Evolutionary conservation across 2,797 vertebrate genomes (phyloP).

Genomic region (Orestias chungarensis): DNA sequence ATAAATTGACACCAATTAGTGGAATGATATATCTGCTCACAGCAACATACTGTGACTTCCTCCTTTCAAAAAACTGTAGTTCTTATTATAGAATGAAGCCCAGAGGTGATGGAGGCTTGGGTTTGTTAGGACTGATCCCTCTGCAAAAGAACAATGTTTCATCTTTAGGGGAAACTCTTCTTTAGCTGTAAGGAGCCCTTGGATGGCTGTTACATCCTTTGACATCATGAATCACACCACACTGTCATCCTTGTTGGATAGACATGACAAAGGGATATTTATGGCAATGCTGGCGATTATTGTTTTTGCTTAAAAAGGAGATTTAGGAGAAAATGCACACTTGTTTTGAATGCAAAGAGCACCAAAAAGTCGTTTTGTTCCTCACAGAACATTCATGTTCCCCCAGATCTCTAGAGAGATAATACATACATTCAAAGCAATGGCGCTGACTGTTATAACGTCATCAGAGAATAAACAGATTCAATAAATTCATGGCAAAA

Average conservation of each 20-base stretch:
- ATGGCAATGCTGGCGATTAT: slow-evolving; percentile 25
- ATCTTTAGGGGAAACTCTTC: slow-evolving; percentile 52
- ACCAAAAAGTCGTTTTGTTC: slow-evolving; percentile 32
- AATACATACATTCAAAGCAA: slow-evolving; percentile 74
- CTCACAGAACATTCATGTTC: slow-evolving; percentile 42
- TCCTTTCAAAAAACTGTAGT: slow-evolving; percentile 45
- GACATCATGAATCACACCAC: slow-evolving; percentile 65
- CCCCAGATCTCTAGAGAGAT: slow-evolving; percentile 46
- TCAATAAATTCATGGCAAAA: slow-evolving; percentile 79
- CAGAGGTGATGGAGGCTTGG: slow-evolving; percentile 47
- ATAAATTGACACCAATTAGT: slow-evolving; percentile 55
- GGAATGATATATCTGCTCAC: slow-evolving; percentile 65
- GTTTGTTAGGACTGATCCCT: slow-evolving; percentile 39
- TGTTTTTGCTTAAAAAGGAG: slow-evolving; percentile 43
- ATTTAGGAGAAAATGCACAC: slow-evolving; percentile 47
- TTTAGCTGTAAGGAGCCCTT: slow-evolving; percentile 45
- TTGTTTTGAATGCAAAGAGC: slow-evolving; percentile 49
- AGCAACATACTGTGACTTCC: slow-evolving; percentile 53
- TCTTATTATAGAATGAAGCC: slow-evolving; percentile 57
- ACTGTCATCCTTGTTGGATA: slow-evolving; percentile 32
- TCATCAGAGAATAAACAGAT: slow-evolving; percentile 72
- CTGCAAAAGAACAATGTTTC: slow-evolving; percentile 43
- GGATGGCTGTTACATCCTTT: slow-evolving; percentile 75
- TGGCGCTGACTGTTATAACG: slow-evolving; percentile 69
- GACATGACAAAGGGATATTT: slow-evolving; percentile 32